Evolutionary conservation across 1,140 invertebrate species (phyloP).

Genomic region (Cyclina sinensis): DNA sequence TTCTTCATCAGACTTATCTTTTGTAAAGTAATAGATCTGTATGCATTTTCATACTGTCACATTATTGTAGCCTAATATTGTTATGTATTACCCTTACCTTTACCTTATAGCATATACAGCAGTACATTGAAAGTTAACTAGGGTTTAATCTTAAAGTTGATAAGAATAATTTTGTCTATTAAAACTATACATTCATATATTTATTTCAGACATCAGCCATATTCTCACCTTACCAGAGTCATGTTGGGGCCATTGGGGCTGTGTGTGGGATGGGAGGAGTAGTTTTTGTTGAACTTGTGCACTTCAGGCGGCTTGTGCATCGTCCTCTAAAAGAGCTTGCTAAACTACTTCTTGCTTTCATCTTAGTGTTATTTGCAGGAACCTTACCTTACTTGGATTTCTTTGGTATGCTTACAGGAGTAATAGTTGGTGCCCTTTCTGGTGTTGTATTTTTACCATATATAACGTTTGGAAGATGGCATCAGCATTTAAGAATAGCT

Average conservation of each 20-base stretch:
- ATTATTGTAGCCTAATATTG: no score
- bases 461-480: slow-evolving; percentile 76
- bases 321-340: slow-evolving; percentile 72
- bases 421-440: slow-evolving; percentile 74
- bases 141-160: no score
- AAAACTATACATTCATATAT: no score
- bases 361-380: slow-evolving; percentile 74
- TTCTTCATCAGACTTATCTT: no score
- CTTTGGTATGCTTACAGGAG: slow-evolving; percentile 74
- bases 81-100: no score
- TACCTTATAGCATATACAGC: no score
- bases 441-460: slow-evolving; percentile 78
- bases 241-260: slow-evolving; percentile 78
- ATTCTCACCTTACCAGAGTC: slow-evolving; percentile 75
- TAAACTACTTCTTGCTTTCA: slow-evolving; percentile 73
- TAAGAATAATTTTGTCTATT: no score
- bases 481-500: slow-evolving; percentile 47
- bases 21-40: no score
- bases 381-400: slow-evolving; percentile 79
- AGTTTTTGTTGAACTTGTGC: slow-evolving; percentile 78
- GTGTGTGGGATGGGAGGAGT: slow-evolving; percentile 79
- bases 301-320: slow-evolving; percentile 79
- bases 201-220: slow-evolving; percentile 73
- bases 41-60: no score
- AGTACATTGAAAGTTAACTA: no score